Conservation (phyloP, 2,113 vertebrate genomes). For the Pelobates fuscus region DNA sequence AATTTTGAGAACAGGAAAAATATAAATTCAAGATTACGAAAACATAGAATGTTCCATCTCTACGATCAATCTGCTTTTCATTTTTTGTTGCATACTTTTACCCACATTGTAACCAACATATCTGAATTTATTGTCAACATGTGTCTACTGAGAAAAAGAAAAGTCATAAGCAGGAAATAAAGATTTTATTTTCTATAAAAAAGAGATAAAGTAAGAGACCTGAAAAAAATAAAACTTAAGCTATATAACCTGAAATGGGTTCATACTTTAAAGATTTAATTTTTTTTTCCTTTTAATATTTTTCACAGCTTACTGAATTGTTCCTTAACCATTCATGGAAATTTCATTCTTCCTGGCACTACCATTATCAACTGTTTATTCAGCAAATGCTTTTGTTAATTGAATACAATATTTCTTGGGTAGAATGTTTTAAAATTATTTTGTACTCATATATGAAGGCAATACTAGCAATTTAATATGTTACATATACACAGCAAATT, state of each 20-base stretch:
- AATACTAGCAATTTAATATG: too few species aligned
- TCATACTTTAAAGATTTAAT: too few species aligned
- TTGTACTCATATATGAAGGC: too few species aligned
- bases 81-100: slow-evolving; percentile 57
- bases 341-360: too few species aligned
- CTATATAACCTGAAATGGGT: background rate
- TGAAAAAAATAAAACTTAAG: background rate
- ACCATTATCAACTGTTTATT: too few species aligned
- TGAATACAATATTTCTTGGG: too few species aligned
- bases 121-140: slow-evolving; percentile 67
- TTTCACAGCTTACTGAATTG: too few species aligned
- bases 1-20: slow-evolving; percentile 1
- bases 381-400: too few species aligned
- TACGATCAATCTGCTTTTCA: slow-evolving; percentile 59
- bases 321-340: too few species aligned
- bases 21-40: background rate
- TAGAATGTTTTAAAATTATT: too few species aligned
- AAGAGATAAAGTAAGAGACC: background rate
- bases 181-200: slow-evolving; percentile 45
- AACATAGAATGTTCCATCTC: background rate
- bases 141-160: slow-evolving; percentile 65
- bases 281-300: too few species aligned
- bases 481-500: too few species aligned
- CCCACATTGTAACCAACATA: slow-evolving; percentile 65
- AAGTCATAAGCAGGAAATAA: slow-evolving; percentile 55